These are phyloP conservation scores for Xiphorhynchus erythropygius DNA, from an alignment of 2,797 vertebrate species.

Conservation along the genomic window DNA sequence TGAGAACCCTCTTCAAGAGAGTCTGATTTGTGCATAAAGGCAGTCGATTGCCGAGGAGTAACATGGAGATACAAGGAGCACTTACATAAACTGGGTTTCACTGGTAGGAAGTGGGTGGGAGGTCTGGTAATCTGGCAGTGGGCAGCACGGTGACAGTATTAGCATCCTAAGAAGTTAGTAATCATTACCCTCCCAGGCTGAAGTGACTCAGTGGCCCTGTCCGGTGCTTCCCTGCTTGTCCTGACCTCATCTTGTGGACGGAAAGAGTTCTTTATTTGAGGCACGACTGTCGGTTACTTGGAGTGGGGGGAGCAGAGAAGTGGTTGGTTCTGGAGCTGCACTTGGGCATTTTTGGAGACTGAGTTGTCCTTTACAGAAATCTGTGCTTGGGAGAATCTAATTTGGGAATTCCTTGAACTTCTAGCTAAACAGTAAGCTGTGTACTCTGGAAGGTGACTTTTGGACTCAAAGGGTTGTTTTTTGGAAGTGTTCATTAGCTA, in stretches of 20 bases:
- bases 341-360: background rate
- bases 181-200: background rate
- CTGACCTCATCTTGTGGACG: background rate
- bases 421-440: conserved; percentile 10
- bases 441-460: background rate
- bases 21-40: background rate
- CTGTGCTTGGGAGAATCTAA: background rate
- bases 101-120: background rate
- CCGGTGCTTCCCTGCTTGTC: background rate
- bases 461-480: conserved; percentile 10
- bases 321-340: background rate
- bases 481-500: background rate
- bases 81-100: rapidly evolving
- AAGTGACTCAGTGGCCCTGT: background rate
- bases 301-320: background rate
- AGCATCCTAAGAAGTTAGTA: background rate
- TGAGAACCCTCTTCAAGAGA: background rate
- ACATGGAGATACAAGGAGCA: rapidly evolving
- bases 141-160: background rate
- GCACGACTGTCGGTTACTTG: background rate
- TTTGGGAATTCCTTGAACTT: background rate
- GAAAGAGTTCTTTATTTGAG: background rate
- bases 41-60: background rate
- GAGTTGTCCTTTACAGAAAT: background rate
- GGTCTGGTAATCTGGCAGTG: background rate